These are phyloP conservation scores for Argentina silus DNA, from an alignment of 2,797 vertebrate species.

Conservation along the genomic window DNA sequence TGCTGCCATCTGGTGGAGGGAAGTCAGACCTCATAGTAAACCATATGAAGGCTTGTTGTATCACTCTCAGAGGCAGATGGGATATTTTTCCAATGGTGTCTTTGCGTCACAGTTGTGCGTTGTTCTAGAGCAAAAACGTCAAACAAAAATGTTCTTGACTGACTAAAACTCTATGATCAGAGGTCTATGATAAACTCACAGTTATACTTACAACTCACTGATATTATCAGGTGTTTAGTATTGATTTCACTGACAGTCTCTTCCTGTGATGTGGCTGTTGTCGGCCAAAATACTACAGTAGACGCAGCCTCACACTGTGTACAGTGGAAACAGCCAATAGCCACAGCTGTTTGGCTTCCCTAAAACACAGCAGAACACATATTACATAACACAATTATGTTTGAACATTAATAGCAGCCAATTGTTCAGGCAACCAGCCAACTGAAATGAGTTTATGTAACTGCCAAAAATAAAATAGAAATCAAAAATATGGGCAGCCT, in stretches of 20 bases:
- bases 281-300: conserved; percentile 23
- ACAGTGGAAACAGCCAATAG: conserved; percentile 48
- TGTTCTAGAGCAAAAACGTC: conserved; percentile 64
- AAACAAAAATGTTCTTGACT: conserved; percentile 62
- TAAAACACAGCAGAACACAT: conserved; percentile 63
- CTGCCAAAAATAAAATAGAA: conserved; percentile 58
- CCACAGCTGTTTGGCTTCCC: conserved; percentile 68
- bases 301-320: conserved; percentile 37
- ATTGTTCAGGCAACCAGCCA: conserved; percentile 74
- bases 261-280: too few relatives aligned
- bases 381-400: conserved; percentile 78
- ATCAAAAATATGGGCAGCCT: conserved; percentile 49
- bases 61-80: conserved; percentile 12
- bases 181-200: conserved; percentile 45
- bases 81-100: conserved; percentile 60
- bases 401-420: conserved; percentile 75
- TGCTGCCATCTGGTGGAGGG: conserved; percentile 74
- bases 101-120: conserved; percentile 20
- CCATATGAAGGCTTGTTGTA: conserved; percentile 21
- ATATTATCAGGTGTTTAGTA: conserved; percentile 31
- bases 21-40: conserved; percentile 26
- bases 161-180: conserved; percentile 45
- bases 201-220: too few relatives aligned
- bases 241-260: conserved; percentile 49
- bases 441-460: conserved; percentile 75